Evolutionary conservation across 2,113 vertebrate species (phyloP).

Genomic region (Elgaria multicarinata): DNA sequence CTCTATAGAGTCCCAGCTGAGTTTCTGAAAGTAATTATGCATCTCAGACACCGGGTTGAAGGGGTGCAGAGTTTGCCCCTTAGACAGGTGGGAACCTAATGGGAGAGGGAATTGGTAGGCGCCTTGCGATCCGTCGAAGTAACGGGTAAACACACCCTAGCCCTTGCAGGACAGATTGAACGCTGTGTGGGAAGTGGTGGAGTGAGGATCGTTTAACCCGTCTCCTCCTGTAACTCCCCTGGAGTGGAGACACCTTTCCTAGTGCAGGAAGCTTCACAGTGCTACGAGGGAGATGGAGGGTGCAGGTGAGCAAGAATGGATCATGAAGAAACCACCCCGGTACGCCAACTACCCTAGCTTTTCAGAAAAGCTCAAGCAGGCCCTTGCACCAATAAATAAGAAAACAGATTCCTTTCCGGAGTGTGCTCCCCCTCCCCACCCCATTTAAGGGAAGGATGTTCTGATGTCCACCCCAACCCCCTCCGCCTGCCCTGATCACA

Average conservation of each 20-base stretch:
- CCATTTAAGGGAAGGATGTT: background rate
- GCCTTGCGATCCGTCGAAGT: background rate
- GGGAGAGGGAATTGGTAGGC: background rate
- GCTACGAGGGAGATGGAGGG: background rate
- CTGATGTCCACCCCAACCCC: background rate
- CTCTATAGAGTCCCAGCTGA: background rate
- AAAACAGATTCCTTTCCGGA: background rate
- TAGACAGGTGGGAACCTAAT: background rate
- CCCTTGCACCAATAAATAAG: conserved; percentile 32
- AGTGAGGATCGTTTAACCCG: background rate
- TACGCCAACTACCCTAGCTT: background rate
- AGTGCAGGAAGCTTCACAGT: conserved; percentile 5
- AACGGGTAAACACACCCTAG: background rate
- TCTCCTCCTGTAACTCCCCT: background rate
- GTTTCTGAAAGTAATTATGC: background rate
- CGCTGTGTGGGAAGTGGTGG: background rate
- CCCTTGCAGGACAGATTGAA: background rate
- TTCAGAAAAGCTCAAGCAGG: conserved; percentile 11
- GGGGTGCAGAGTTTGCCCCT: background rate
- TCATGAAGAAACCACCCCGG: background rate
- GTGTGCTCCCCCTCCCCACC: conserved; percentile 7
- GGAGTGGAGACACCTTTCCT: background rate
- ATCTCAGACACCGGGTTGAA: too few relatives aligned
- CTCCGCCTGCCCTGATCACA: conserved; percentile 74
- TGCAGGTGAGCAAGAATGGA: background rate